Evolutionary conservation across 2,113 vertebrate species (phyloP).

Genomic region (Gopherus evgoodei): DNA sequence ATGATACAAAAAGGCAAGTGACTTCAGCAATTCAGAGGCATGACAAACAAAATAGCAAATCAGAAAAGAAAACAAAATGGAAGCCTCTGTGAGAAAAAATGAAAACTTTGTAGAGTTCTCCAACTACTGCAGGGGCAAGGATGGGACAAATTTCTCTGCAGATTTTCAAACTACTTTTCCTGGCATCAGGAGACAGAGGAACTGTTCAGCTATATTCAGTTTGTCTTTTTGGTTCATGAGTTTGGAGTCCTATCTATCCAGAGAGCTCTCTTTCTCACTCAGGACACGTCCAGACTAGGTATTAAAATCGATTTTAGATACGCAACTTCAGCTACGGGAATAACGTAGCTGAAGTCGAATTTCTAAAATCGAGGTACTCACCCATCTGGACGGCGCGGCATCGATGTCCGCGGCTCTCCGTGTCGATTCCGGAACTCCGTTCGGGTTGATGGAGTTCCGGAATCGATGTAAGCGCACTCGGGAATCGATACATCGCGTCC

Average conservation of each 20-base stretch:
- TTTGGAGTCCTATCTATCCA: background rate
- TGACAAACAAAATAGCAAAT: slow-evolving; percentile 6
- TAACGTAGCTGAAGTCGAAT: too few species aligned
- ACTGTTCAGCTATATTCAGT: background rate
- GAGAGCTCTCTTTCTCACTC: background rate
- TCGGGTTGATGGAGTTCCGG: too few species aligned
- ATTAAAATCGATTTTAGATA: too few species aligned
- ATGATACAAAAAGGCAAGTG: slow-evolving; percentile 12
- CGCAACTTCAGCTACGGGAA: too few species aligned
- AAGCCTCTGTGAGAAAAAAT: background rate
- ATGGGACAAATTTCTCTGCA: slow-evolving; percentile 6
- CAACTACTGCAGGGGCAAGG: background rate
- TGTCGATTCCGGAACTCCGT: too few species aligned
- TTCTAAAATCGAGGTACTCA: too few species aligned
- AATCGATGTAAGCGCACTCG: too few species aligned
- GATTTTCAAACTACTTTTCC: slow-evolving; percentile 23
- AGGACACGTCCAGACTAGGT: too few species aligned
- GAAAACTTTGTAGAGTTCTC: background rate
- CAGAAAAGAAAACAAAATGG: slow-evolving; percentile 14
- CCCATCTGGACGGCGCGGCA: too few species aligned
- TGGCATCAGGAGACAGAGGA: background rate
- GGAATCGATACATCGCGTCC: too few species aligned
- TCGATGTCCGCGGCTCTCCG: too few species aligned
- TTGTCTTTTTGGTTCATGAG: background rate
- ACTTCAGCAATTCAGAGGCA: slow-evolving; percentile 9